Evolutionary conservation across 2,888 invertebrate genomes (phyloP).

Genomic region (Salticus scenicus): DNA sequence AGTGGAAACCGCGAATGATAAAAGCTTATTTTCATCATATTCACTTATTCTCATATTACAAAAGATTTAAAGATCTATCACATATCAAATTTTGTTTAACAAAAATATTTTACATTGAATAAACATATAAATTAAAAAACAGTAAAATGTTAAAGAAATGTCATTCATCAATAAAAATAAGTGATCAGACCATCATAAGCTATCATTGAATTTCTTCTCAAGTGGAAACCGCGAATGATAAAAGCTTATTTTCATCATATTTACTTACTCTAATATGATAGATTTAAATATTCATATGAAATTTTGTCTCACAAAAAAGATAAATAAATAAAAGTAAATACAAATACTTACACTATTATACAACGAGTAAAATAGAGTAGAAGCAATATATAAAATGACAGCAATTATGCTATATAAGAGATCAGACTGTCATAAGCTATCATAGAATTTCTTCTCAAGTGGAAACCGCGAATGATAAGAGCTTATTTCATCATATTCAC

Average conservation of each 20-base stretch:
- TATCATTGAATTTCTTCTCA: not conserved
- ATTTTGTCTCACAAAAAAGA: no score
- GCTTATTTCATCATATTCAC: not conserved
- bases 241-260: not conserved
- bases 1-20: conserved; percentile 28
- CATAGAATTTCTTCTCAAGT: conserved; percentile 19
- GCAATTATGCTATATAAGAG: no score
- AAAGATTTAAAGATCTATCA: no score
- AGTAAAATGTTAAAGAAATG: no score
- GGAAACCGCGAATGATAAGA: conserved; percentile 20
- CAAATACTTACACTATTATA: no score
- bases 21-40: not conserved
- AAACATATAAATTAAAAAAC: no score
- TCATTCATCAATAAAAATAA: no score
- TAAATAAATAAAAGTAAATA: no score
- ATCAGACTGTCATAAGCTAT: not conserved
- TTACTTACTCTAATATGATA: not conserved
- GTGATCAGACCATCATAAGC: not conserved
- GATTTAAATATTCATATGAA: not conserved
- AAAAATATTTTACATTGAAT: no score
- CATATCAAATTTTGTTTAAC: no score
- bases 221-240: not conserved
- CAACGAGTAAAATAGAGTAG: no score
- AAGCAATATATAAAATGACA: no score
- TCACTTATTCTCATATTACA: not conserved